phyloP scores from a whole-genome alignment of 1,140 invertebrate species.

The Cotesia glomerata region DNA sequence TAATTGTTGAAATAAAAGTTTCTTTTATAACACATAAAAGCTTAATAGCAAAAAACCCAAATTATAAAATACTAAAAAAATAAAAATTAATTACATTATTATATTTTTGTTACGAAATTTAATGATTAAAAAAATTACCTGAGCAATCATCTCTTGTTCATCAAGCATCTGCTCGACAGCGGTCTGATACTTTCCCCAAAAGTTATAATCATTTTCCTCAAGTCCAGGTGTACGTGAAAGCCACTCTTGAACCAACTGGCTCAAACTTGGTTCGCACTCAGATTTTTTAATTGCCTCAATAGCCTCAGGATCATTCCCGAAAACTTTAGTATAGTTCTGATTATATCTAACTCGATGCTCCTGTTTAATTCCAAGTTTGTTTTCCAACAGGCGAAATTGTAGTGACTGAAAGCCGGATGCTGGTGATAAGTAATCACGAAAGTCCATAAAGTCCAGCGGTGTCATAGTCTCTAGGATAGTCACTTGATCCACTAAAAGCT shows the following conservation, averaged over 20 bases:
- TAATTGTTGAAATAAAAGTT: no score
- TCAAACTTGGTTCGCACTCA: conserved; percentile 83
- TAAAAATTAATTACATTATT: no score
- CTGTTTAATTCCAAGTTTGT: conserved; percentile 92
- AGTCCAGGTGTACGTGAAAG: conserved; percentile 93
- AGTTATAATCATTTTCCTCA: conserved; percentile 83
- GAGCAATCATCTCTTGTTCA: conserved; percentile 66
- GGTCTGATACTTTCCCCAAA: conserved; percentile 88
- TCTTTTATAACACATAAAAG: no score
- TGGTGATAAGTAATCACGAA: conserved; percentile 87
- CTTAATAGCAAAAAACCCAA: no score
- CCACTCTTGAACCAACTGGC: conserved; percentile 88
- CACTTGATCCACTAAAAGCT: conserved; percentile 96
- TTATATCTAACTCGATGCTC: conserved; percentile 92
- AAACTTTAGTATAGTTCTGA: conserved; percentile 88
- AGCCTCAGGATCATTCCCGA: conserved; percentile 77
- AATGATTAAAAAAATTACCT: conserved; percentile 36
- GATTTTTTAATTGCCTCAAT: conserved; percentile 77
- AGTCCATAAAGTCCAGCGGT: conserved; percentile 96
- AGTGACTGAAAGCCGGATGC: conserved; percentile 98
- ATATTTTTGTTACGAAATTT: not conserved
- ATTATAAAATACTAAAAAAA: no score
- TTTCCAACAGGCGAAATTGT: conserved; percentile 95
- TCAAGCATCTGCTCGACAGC: conserved; percentile 78
- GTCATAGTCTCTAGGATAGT: conserved; percentile 98